A percentile compares a stretch with the other conserved stretches of the same genome.
Evolutionary conservation across 2,888 invertebrate genomes (phyloP).

Genomic region (Xestia c-nigrum): DNA sequence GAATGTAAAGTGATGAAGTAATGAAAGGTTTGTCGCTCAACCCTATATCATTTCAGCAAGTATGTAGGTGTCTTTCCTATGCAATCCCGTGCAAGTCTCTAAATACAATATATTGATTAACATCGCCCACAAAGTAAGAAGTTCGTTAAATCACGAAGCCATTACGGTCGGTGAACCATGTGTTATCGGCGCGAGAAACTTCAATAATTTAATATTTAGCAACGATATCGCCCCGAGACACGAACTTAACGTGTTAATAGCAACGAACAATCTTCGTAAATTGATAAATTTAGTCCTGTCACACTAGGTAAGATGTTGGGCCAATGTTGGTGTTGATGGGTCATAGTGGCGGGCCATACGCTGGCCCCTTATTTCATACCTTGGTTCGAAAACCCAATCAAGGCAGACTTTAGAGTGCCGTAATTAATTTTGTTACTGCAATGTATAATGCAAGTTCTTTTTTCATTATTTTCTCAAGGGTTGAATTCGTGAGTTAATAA

Average conservation of each 20-base stretch:
- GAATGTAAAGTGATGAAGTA: neutral
- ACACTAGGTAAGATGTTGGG: conserved; percentile 65
- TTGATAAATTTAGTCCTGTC: conserved; percentile 87
- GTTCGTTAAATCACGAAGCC: conserved; percentile 64
- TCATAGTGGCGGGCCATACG: neutral
- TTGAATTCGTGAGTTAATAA: neutral
- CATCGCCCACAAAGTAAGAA: conserved; percentile 47
- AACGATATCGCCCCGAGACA: conserved; percentile 75
- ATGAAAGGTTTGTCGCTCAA: neutral
- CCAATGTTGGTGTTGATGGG: conserved; percentile 44
- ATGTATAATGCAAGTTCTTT: neutral
- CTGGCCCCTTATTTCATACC: neutral
- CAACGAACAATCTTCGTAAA: conserved; percentile 86
- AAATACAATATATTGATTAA: conserved; percentile 44
- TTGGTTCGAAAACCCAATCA: neutral
- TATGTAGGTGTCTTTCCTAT: neutral
- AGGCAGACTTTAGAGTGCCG: neutral
- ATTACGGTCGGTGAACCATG: conserved; percentile 66
- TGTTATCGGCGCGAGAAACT: conserved; percentile 68
- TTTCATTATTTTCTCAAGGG: neutral
- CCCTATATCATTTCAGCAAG: neutral
- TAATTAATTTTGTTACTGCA: neutral
- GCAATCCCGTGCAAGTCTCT: neutral
- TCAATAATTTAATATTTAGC: conserved; percentile 85
- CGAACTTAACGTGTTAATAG: conserved; percentile 86